Base-by-base conservation (phyloP, 2,113 vertebrate genomes). In the Oncorhynchus mykiss region DNA sequence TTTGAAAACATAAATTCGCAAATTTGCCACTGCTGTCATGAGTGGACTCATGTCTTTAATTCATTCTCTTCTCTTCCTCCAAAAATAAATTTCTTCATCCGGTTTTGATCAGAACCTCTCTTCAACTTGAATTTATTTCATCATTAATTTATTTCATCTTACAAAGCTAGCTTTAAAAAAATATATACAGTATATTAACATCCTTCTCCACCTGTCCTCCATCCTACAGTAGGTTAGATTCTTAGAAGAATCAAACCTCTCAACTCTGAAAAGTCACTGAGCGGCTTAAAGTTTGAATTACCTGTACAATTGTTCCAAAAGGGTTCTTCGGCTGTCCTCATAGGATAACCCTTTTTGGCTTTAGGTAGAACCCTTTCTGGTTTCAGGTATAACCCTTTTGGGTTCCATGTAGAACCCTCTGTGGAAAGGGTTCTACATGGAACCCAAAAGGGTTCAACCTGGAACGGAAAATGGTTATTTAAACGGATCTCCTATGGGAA, bases 131-230 rank as follows among this genome's bases (percentile, higher is more conserved):
- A 45, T 45, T 45, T 45, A 45, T 45, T 45, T 45, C 22, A 24
- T 24, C 22, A 24, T 24, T 24, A 24, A 24, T 24, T 24, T 24
- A 45, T 9, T 49, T 72, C 24, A 70, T 49, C 27, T 71, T 71
- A 22, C 60, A 45, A 62, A 80, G 73, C 74, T 80, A 68, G 73
- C 78, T 74, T 12, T 2, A 6, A 34, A 34, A 34, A 31, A 34
- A 31, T 5, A 31, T 31, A 11, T 77, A 73, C 18, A 20, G 25
- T 27, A 27, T 27, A 27, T 0, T 3, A 57, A 57, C 1, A 20
- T 18, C 1, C 54, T 57, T 18, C 71, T 29, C 66, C 71, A 71
- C 71, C 54, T 57, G 54, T 34, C 31, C 5, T 34, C 31, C 31
- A 34, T 34, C 14, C 31, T 34, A 34, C 31, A 6, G 31, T 34